phyloP scores from a whole-genome alignment of 1,140 invertebrate genomes.

The Meloidogyne hapla region DNA sequence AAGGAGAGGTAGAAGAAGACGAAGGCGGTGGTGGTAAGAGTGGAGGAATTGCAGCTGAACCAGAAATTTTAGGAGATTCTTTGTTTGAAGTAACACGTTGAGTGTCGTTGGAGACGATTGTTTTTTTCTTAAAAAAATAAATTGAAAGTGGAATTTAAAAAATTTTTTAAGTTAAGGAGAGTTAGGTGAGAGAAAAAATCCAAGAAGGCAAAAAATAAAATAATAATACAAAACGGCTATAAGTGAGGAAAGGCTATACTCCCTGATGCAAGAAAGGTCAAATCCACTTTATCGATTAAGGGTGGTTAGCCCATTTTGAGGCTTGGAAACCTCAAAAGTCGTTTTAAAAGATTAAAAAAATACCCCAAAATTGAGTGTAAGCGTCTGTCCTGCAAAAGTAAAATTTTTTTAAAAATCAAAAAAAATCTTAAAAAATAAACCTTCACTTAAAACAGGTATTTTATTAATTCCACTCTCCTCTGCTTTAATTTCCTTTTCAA shows the following conservation, averaged over 20 bases:
- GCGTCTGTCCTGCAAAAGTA: neutral
- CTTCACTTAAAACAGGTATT: constrained; percentile 44
- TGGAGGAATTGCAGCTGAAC: constrained; percentile 39
- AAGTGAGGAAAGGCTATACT: too few relatives aligned
- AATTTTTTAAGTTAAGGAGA: too few relatives aligned
- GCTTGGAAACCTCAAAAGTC: too few relatives aligned
- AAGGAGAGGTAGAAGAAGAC: neutral
- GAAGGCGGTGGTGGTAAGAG: constrained; percentile 60
- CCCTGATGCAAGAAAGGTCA: too few relatives aligned
- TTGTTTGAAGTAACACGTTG: constrained; percentile 5
- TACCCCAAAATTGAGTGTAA: constrained; percentile 1
- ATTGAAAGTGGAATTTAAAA: neutral
- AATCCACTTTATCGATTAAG: too few relatives aligned
- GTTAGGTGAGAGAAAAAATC: too few relatives aligned
- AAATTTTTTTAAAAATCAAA: constrained; percentile 14
- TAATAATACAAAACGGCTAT: too few relatives aligned
- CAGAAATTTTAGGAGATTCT: neutral
- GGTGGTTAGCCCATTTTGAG: too few relatives aligned
- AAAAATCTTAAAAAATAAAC: constrained; percentile 57
- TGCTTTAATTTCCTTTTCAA: constrained; percentile 48
- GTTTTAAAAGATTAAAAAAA: neutral
- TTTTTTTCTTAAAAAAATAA: constrained; percentile 39
- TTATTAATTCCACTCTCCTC: constrained; percentile 45
- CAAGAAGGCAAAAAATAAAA: too few relatives aligned
- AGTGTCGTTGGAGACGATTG: constrained; percentile 22